A percentile compares a stretch with the other conserved stretches of the same genome.
Conservation (phyloP, 2,888 invertebrate species). For the Erebia aethiops region DNA sequence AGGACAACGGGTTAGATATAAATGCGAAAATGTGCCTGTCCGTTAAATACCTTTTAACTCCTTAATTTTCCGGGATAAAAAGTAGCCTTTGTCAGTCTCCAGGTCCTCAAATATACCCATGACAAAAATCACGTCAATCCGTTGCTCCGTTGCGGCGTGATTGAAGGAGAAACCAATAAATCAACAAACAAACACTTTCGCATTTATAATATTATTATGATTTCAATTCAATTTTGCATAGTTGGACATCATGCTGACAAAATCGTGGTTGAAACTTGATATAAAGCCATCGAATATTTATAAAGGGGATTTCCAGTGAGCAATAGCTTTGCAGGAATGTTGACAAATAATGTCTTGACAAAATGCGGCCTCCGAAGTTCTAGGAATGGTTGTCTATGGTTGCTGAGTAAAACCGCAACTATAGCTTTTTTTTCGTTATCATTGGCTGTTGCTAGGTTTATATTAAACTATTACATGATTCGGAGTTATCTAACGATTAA, state of each 20-base stretch:
- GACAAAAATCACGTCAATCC: too few species aligned
- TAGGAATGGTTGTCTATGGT: neutral
- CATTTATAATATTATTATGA: too few species aligned
- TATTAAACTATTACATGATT: neutral
- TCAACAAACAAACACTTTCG: too few species aligned
- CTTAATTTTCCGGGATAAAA: too few species aligned
- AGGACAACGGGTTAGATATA: too few species aligned
- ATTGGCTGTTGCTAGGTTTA: neutral
- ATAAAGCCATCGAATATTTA: slow-evolving; percentile 1
- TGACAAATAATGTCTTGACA: slow-evolving; percentile 3
- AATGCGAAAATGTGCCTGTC: too few species aligned
- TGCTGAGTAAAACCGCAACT: slow-evolving; percentile 3
- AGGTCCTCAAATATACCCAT: too few species aligned
- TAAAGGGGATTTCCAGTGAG: slow-evolving; percentile 13
- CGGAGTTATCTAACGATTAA: too few species aligned
- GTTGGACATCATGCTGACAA: neutral
- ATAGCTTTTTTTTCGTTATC: neutral
- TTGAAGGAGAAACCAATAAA: too few species aligned
- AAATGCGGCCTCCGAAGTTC: slow-evolving; percentile 11
- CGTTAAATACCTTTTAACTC: too few species aligned
- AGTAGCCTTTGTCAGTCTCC: too few species aligned
- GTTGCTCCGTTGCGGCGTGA: too few species aligned
- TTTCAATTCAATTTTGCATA: neutral
- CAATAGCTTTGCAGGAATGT: slow-evolving; percentile 12
- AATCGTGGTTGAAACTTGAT: neutral